Base-by-base conservation (phyloP, 2,113 vertebrate genomes). In the Struthidea cinerea region DNA sequence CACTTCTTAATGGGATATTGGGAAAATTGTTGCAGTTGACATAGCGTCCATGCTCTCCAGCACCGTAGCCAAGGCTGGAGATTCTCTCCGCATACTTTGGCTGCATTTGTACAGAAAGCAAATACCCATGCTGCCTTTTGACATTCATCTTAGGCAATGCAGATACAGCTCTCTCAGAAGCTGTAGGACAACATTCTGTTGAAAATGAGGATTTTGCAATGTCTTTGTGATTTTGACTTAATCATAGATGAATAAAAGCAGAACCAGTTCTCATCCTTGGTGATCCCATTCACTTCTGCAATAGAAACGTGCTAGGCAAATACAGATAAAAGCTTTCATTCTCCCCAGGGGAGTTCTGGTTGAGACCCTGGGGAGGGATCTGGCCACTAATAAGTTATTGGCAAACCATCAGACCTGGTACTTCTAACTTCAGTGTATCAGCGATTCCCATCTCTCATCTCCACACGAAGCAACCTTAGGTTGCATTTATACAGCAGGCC, bases 401-500 rank as follows among this genome's bases (percentile, higher is more conserved):
- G 77, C 63, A 87, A 95, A 56, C 56, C 68, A 55, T 68, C 88
- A 90, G 75, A 46, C 27, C 32, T 55, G 65, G 33, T 57, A 46
- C 57, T 30, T 17, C 39, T 96, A 83, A 67, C 91, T 96, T 95
- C 35, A 91, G 56, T 57, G 16, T 63, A 60, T 68, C 53, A 59
- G 63, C 0, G 47, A 80, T 77, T 97, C 70, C 42, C 26, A 61
- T 67, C 33, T 86, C 79, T 87, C 82, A 60, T 77, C 86, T 92
- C 85, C 87, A 81, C 63, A 73, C 0, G 8, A 88, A 96, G 61
- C 60, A 95, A 56, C 41, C 87, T 91, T 82, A 76, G 57, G 90
- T 79, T 96, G 88, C 83, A 87, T 91, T 96, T 94, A 69, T 90
- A 37, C 17, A 89, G 65, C 69, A 71, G 70, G 50, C 53, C 75